Base-by-base conservation (phyloP, 2,113 vertebrate genomes). In the Crotalus tigris region DNA sequence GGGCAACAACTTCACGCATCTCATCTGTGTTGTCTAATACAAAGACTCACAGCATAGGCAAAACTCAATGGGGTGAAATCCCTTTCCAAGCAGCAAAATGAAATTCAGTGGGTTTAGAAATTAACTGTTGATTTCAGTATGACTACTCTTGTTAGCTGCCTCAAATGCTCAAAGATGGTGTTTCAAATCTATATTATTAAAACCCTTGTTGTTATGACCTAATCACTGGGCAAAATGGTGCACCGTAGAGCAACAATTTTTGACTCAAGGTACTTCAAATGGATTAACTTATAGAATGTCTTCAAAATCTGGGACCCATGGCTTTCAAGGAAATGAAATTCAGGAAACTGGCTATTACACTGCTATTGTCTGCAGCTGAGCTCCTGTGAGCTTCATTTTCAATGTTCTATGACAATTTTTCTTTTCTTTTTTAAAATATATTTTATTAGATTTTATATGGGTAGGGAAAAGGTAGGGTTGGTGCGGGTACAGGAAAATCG, bases 1-100 rank as follows among this genome's bases (percentile, higher is more conserved):
- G 75, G 88, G 92, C 75, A 96, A 69, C n/a, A 92, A 57, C 33
- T 86, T 92, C 92, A 15, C 94, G 44, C 26, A 81, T 94, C 33
- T 89, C 91, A 55, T 88, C 54, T 54, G 75, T 53, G 87, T 21
- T 90, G 53, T 7, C n/a, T 26, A 91, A 86, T 53, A 53, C 19
- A 88, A 61, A 6, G 13, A 7, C 1, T 93, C 86, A 15, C 10
- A 26, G 7, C 75, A 75, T 46, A 15, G 57, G 64, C 13, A 88
- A 88, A 23, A 1, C 33, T 85, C 23, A 46, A 44, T 21, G 24
- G 23, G 86, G 21, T 44, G 24, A 90, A 61, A 29, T 86, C 21
- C 10, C 29, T 86, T 64, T 29, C n/a, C 23, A 90, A 49, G 87
- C 53, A 46, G 29, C 55, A 49, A 26, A 81, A 89, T 13, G 5